Percentiles rank a stretch among this genome's conserved stretches.
Conservation (phyloP, 2,888 invertebrate genomes). For the Abscondita cerata region DNA sequence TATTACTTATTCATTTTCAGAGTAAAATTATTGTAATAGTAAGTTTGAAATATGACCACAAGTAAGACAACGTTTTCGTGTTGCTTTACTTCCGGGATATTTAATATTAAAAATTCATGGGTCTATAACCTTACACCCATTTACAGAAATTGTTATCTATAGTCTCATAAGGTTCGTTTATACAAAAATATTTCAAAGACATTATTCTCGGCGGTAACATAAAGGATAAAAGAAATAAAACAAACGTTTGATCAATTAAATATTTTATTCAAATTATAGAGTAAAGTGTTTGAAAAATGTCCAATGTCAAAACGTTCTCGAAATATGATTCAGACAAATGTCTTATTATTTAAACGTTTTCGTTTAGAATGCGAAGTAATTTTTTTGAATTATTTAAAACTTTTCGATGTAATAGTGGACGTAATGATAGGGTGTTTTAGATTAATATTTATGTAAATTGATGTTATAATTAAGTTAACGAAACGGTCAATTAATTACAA, state of each 20-base stretch:
- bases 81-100: too few species aligned
- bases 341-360: not conserved
- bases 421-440: not conserved
- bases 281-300: slow-evolving; percentile 2
- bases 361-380: not conserved
- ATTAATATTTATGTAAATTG: slow-evolving; percentile 32
- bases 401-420: not conserved
- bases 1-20: too few species aligned
- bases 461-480: slow-evolving; percentile 10
- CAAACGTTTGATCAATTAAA: not conserved
- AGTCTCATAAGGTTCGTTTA: too few species aligned
- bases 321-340: not conserved
- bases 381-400: slow-evolving; percentile 1
- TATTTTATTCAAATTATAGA: not conserved
- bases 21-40: too few species aligned
- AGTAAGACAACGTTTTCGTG: too few species aligned
- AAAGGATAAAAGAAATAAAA: too few species aligned
- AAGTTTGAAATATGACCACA: too few species aligned
- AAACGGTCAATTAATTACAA: not conserved
- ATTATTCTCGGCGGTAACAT: too few species aligned
- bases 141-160: too few species aligned
- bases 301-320: not conserved
- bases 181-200: too few species aligned
- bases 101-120: too few species aligned
- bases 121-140: too few species aligned